Base-by-base conservation (phyloP, 64 coral and sea anemone species). In the Pocillopora verrucosa region DNA sequence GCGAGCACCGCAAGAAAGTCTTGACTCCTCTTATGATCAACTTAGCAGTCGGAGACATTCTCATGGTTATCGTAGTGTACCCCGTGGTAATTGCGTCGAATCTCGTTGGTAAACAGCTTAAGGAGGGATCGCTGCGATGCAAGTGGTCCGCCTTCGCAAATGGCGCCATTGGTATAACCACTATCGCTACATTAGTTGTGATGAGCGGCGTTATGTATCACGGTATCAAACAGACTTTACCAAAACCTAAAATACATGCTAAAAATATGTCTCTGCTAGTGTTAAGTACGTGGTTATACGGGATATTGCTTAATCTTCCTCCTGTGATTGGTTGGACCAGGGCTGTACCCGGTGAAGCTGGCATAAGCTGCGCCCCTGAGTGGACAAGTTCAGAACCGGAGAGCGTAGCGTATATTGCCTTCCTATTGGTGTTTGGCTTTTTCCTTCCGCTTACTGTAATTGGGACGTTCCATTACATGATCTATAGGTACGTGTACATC, bases 261-360 rank as follows among this genome's bases (percentile, higher is more conserved):
- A 87, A 51, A n/a, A 36, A 74, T 16, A 86, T 82, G 90, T 72
- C 26, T 75, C 58, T 82, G 58, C 26, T 89, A 1, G 65, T 93
- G 7, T 56, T 25, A 83, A 20, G 59, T 56, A 76, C 78, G 35
- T 93, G 92, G 92, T 26, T 75, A 62, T 61, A 41, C 35, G 88
- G 86, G 58, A 67, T 89, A 41, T 74, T 64, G 15, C 65, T 89
- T 11, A 87, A 78, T 76, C 38, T 74, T 20, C 92, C 92, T 37
- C 92, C 92, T 9, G 14, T 93, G 58, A 72, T 93, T 72, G 92
- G 92, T 11, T 93, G 92, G 92, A 93, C 58, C 59, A 89, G 19
- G 35, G 76, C 59, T 36, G 51, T 89, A 41, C 83, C 84, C 22
- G 65, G 74, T 59, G 77, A 86, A 63, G 82, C 90, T 5, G 82